Conservation (phyloP, 64 coral and sea anemone species). For the Porites australiensis region DNA sequence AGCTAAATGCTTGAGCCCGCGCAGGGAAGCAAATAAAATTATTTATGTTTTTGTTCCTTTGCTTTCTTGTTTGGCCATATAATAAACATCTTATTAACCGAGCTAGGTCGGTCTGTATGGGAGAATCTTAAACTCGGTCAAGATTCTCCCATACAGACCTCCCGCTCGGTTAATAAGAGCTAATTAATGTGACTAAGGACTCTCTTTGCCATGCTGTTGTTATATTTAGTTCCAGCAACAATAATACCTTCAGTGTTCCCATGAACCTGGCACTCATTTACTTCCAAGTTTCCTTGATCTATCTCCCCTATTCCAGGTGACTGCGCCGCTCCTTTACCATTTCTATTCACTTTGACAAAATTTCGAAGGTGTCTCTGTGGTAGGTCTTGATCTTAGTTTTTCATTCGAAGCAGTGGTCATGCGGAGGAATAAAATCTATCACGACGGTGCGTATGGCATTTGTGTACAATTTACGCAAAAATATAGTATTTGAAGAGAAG, state of each 20-base stretch:
- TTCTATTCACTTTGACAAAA: constrained; percentile 1
- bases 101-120: too few species aligned
- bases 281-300: neutral
- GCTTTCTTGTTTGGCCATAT: too few species aligned
- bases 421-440: neutral
- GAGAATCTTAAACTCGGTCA: too few species aligned
- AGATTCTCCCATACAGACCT: too few species aligned
- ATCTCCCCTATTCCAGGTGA: neutral
- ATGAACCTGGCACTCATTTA: neutral
- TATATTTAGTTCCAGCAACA: neutral
- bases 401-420: neutral
- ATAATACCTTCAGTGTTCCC: neutral
- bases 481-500: neutral
- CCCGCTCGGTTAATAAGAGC: too few species aligned
- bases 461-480: neutral
- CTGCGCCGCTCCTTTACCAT: neutral
- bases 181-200: too few species aligned
- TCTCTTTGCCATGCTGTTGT: neutral
- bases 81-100: too few species aligned
- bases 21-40: too few species aligned
- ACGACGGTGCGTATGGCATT: neutral
- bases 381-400: neutral
- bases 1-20: too few species aligned
- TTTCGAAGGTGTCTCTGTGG: neutral
- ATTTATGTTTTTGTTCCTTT: too few species aligned